These are phyloP conservation scores for Drosophila dunni DNA, from an alignment of 1,140 invertebrate genomes.

Conservation along the genomic window DNA sequence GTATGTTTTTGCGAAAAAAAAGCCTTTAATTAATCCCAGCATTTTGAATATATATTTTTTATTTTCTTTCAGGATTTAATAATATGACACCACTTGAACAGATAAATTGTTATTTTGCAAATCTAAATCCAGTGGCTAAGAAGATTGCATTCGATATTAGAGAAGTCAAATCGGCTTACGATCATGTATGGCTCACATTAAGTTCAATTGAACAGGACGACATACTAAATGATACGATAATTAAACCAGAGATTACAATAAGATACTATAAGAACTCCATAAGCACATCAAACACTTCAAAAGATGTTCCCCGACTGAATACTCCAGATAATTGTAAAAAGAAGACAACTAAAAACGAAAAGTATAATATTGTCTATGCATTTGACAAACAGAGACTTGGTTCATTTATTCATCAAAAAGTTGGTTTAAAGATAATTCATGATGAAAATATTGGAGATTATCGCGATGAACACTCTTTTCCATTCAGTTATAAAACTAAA, in stretches of 20 bases:
- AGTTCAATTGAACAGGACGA: conserved; percentile 55
- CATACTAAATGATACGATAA: conserved; percentile 63
- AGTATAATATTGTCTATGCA: conserved; percentile 30
- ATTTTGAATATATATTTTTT: background rate
- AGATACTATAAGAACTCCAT: conserved; percentile 43
- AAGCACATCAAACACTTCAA: conserved; percentile 2
- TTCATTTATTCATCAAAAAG: conserved; percentile 58
- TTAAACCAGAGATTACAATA: conserved; percentile 62
- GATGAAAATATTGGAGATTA: conserved; percentile 61
- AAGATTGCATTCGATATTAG: conserved; percentile 64
- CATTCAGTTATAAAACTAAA: conserved; percentile 72
- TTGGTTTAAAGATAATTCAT: conserved; percentile 62
- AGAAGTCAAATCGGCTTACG: conserved; percentile 51
- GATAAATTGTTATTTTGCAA: conserved; percentile 58
- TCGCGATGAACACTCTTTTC: conserved; percentile 76
- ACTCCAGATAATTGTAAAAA: conserved; percentile 1
- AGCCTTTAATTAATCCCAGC: background rate
- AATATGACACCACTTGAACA: conserved; percentile 44
- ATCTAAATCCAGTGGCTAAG: conserved; percentile 68
- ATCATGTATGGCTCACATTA: conserved; percentile 53
- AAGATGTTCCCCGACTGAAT: background rate
- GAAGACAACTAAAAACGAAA: conserved; percentile 18
- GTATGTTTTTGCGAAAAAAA: no score
- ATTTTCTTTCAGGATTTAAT: conserved; percentile 27
- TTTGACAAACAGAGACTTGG: conserved; percentile 56